A percentile compares a stretch with the other conserved stretches of the same genome.
Conservation (phyloP, 1,140 invertebrate genomes). For the Colletes gigas region DNA sequence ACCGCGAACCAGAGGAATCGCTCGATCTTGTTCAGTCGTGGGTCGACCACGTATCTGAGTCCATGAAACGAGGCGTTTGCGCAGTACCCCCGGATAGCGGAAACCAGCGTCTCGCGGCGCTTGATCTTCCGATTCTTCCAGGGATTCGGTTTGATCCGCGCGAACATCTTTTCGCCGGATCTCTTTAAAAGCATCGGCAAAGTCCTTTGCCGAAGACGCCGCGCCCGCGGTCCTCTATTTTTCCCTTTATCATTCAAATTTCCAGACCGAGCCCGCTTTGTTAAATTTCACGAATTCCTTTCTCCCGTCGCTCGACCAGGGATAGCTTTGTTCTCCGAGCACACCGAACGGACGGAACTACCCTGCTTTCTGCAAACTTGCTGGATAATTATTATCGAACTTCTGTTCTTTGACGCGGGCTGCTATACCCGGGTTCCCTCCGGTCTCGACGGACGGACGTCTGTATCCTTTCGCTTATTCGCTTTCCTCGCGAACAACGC, state of each 20-base stretch:
- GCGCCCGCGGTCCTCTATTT: not conserved
- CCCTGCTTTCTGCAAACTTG: conserved; percentile 13
- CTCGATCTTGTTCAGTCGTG: conserved; percentile 21
- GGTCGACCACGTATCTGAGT: conserved; percentile 28
- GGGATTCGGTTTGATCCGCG: not conserved
- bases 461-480: too few species aligned
- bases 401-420: not conserved
- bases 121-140: conserved; percentile 4
- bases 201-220: not conserved
- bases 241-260: conserved; percentile 27
- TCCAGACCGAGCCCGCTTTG: conserved; percentile 1
- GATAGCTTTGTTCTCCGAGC: not conserved
- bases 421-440: too few species aligned
- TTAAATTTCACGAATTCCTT: conserved; percentile 17
- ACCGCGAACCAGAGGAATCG: conserved; percentile 36
- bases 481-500: too few species aligned
- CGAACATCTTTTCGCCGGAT: not conserved
- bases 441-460: too few species aligned
- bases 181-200: not conserved
- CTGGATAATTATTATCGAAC: conserved; percentile 39
- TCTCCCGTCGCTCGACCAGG: not conserved
- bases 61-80: conserved; percentile 32
- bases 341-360: too few species aligned
- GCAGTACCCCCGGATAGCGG: conserved; percentile 18
- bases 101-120: not conserved